Conservation (phyloP, 1,140 invertebrate species). For the Trichonephila inaurata region DNA sequence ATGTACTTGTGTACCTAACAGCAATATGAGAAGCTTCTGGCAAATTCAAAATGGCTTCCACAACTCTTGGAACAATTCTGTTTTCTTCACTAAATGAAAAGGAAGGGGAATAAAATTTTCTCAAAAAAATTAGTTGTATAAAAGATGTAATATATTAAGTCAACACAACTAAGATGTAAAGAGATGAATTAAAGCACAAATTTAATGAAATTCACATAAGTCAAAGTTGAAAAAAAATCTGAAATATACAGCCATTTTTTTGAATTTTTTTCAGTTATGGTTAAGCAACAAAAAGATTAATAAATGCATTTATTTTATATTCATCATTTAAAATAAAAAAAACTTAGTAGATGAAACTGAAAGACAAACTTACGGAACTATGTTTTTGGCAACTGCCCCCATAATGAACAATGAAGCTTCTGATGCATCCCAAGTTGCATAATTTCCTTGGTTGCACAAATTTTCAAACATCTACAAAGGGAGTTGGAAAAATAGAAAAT, state of each 20-base stretch:
- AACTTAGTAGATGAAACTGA: neutral
- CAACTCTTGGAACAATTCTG: conserved; percentile 94
- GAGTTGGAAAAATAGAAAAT: neutral
- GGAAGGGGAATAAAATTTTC: too few species aligned
- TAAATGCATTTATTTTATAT: neutral
- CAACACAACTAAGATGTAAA: neutral
- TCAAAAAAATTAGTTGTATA: too few species aligned
- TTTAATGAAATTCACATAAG: neutral
- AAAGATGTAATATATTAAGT: neutral
- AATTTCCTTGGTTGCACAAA: conserved; percentile 80
- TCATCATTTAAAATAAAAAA: neutral
- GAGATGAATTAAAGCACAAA: too few species aligned
- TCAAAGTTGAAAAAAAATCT: neutral
- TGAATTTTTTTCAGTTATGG: neutral
- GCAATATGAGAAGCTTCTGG: conserved; percentile 92
- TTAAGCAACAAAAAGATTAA: neutral
- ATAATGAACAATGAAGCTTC: conserved; percentile 98
- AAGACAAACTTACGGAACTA: conserved; percentile 90
- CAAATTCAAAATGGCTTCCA: conserved; percentile 93
- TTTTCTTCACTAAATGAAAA: conserved; percentile 89
- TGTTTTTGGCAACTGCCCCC: conserved; percentile 96
- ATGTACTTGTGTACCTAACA: conserved; percentile 92
- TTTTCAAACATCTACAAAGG: conserved; percentile 82
- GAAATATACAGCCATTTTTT: neutral
- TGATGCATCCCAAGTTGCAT: conserved; percentile 92